These are phyloP conservation scores for Dysidea cf. avara DNA, from an alignment of 37 sponge, comb jelly and placozoan genomes.

Conservation along the genomic window DNA sequence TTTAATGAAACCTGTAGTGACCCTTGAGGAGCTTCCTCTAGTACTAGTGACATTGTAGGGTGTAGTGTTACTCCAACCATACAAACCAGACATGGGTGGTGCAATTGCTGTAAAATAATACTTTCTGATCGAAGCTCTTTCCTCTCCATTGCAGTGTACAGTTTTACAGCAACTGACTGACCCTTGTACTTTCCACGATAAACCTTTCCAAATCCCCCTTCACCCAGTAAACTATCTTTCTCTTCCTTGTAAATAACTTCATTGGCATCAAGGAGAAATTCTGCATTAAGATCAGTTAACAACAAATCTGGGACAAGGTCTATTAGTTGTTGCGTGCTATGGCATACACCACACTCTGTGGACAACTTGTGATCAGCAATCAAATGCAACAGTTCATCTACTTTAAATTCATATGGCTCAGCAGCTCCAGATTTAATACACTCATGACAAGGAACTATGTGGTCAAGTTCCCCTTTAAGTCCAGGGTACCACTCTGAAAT, in stretches of 20 bases:
- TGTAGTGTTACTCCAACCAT: slow-evolving; percentile 68
- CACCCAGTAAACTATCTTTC: slow-evolving; percentile 17
- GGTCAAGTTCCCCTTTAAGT: slow-evolving; percentile 47
- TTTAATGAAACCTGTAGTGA: slow-evolving; percentile 67
- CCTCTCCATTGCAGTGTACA: slow-evolving; percentile 50
- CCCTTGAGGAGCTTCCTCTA: slow-evolving; percentile 85
- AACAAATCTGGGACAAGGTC: too few species aligned
- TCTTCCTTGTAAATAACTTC: slow-evolving; percentile 27
- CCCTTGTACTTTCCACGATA: slow-evolving; percentile 45
- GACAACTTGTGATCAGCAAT: too few species aligned
- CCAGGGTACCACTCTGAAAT: too few species aligned
- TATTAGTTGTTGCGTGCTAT: too few species aligned
- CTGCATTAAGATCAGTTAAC: slow-evolving; percentile 35
- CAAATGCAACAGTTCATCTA: slow-evolving; percentile 9
- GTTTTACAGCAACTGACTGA: not conserved
- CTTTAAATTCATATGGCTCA: slow-evolving; percentile 20
- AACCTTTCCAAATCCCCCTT: slow-evolving; percentile 38
- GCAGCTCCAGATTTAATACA: slow-evolving; percentile 31
- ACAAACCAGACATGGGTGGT: slow-evolving; percentile 51
- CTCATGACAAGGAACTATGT: slow-evolving; percentile 46
- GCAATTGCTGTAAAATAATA: slow-evolving; percentile 26
- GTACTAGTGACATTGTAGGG: too few species aligned
- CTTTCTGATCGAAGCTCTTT: slow-evolving; percentile 38
- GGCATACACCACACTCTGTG: slow-evolving; percentile 25
- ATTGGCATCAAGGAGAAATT: slow-evolving; percentile 15